These are phyloP conservation scores for Hiodon alosoides DNA, from an alignment of 2,113 vertebrate species.

Conservation along the genomic window DNA sequence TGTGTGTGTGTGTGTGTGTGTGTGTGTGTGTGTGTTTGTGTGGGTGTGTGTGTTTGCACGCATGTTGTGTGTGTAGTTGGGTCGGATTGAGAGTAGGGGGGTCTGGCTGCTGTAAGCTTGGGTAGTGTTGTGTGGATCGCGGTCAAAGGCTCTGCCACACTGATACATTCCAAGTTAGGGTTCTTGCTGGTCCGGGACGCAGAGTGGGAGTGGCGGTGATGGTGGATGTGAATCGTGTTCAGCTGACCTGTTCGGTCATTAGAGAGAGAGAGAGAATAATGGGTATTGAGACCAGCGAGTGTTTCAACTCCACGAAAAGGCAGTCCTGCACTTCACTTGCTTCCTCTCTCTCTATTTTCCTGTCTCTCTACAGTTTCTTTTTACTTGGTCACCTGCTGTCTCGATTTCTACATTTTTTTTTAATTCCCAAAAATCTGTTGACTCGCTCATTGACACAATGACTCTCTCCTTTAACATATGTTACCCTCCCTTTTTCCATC, in stretches of 20 bases:
- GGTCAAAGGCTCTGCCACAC: constrained; percentile 1
- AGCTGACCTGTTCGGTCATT: too few relatives aligned
- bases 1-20: background rate
- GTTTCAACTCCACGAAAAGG: constrained; percentile 8
- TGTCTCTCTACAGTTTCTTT: too few relatives aligned
- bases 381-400: too few relatives aligned
- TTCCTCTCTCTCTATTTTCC: background rate
- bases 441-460: too few relatives aligned
- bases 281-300: background rate
- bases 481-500: too few relatives aligned
- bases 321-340: background rate
- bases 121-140: background rate
- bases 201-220: background rate
- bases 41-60: background rate
- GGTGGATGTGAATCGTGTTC: too few relatives aligned
- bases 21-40: background rate
- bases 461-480: too few relatives aligned
- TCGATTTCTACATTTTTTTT: too few relatives aligned
- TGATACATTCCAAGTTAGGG: constrained; percentile 33
- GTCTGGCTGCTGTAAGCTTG: background rate
- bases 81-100: background rate
- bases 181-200: constrained; percentile 14
- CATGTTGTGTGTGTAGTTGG: background rate
- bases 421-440: too few relatives aligned
- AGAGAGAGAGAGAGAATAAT: too few relatives aligned